Evolutionary conservation across 2,888 invertebrate species (phyloP), one percentile per base, ranked within the genome.

Genomic region (Disparrhopalites patrizii): DNA sequence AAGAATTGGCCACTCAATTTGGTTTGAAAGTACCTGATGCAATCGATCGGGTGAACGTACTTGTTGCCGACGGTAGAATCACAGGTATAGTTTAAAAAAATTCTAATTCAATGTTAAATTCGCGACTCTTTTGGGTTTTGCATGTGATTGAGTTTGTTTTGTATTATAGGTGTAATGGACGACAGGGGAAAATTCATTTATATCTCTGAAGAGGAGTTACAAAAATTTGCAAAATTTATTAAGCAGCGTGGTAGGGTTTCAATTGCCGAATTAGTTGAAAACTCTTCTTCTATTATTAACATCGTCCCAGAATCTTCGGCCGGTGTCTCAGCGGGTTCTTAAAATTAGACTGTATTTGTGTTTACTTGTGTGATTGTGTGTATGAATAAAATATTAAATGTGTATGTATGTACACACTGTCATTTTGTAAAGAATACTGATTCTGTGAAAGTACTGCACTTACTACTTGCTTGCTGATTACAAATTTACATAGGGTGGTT

Each of bases 151-250:
- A 51, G 4, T n/a, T n/a, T n/a, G n/a, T n/a, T n/a, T n/a, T n/a
- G n/a, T n/a, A n/a, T 50, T 38, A 13, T 68, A 80, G 93, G 99
- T 0, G 98, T 99, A 1, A 91, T 99, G 73, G 99, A 99, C 78
- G 99, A 99, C 79, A 84, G 99, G 69, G 99, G 99, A 20, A 99
- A 99, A 81, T 99, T 99, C 79, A 98, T 99, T 77, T 99, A 93
- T 80, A 91, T 99, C 61, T 93, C 96, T 0, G 85, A 87, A 74
- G 87, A 88, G 50, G 99, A 99, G 80, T 83, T 98, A 69, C 85
- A 89, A 76, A 89, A 90, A 66, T 94, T 99, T 1, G 96, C 96
- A 0, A 95, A 93, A 78, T 99, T 97, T 79, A 93, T 99, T 20
- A 88, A 85, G 76, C 96, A 97, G 78, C 85, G 96, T 57, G 99